Evolutionary conservation across 2,888 invertebrate genomes (phyloP).

Genomic region (Ommatoiulus sabulosus): DNA sequence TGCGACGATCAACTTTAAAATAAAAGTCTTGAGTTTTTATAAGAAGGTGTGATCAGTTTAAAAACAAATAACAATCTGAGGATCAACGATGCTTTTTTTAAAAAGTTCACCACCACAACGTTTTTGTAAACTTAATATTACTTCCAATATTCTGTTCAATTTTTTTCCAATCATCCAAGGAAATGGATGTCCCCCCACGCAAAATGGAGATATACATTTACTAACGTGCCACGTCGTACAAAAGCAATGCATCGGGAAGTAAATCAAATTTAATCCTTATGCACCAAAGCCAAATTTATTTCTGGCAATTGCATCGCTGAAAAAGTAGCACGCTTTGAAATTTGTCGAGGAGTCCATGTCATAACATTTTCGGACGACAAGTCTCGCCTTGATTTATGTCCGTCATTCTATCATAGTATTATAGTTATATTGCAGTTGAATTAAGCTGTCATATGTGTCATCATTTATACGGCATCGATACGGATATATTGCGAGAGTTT

Average conservation of each 20-base stretch:
- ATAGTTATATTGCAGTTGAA: slow-evolving; percentile 7
- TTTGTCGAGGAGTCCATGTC: slow-evolving; percentile 4
- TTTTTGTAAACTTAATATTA: too few species aligned
- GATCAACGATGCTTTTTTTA: too few species aligned
- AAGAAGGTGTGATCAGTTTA: too few species aligned
- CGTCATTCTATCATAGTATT: neutral
- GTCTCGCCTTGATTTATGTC: neutral
- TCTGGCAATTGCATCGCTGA: neutral
- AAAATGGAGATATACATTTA: too few species aligned
- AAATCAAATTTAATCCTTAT: neutral
- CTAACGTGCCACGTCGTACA: neutral
- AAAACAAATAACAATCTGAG: too few species aligned
- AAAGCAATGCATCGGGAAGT: neutral
- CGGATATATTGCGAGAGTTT: neutral
- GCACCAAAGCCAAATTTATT: neutral
- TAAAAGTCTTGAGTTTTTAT: too few species aligned
- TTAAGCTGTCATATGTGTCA: neutral
- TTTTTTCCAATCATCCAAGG: too few species aligned
- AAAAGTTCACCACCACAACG: too few species aligned
- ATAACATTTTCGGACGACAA: neutral
- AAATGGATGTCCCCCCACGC: too few species aligned
- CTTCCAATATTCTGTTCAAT: too few species aligned
- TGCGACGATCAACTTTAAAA: too few species aligned
- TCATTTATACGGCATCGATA: slow-evolving; percentile 24
- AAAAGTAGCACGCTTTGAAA: neutral